These are phyloP conservation scores for Tortrix viridana DNA, from an alignment of 2,888 invertebrate genomes.

Conservation along the genomic window DNA sequence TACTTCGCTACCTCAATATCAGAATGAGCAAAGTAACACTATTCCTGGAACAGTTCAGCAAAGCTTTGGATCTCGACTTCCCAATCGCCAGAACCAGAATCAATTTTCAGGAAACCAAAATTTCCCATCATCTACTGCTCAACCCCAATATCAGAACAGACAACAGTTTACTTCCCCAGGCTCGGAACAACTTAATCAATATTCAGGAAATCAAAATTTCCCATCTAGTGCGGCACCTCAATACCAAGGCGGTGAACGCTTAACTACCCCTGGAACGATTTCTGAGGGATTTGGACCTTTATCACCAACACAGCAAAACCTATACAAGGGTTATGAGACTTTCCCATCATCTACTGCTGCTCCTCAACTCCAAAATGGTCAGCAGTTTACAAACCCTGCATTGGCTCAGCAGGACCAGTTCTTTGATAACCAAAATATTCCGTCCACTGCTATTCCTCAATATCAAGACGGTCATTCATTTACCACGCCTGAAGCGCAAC, in stretches of 20 bases:
- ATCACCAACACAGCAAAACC: not conserved
- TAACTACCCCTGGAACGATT: not conserved
- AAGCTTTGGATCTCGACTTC: too few relatives aligned
- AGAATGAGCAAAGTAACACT: not conserved
- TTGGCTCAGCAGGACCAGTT: conserved; percentile 7
- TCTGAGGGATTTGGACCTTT: not conserved
- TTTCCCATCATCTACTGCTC: conserved; percentile 14
- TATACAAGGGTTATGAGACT: conserved; percentile 1
- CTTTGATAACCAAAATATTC: not conserved
- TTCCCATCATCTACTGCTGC: conserved; percentile 9
- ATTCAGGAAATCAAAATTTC: not conserved
- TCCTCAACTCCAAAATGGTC: conserved; percentile 12
- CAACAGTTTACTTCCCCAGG: conserved; percentile 8
- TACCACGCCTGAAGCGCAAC: conserved; percentile 2
- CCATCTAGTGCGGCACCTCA: not conserved
- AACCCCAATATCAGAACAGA: conserved; percentile 11
- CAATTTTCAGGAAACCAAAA: conserved; percentile 10
- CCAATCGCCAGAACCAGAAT: not conserved
- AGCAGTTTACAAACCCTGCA: conserved; percentile 12
- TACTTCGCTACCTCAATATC: conserved; percentile 12
- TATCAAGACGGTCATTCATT: conserved; percentile 2
- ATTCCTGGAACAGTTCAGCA: conserved; percentile 16
- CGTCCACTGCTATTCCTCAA: conserved; percentile 11
- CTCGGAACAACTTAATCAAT: not conserved
- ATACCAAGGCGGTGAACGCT: conserved; percentile 19